Conservation (phyloP, 30 jellyfish, hydroid and myxozoan species). For the Turritopsis rubra region DNA sequence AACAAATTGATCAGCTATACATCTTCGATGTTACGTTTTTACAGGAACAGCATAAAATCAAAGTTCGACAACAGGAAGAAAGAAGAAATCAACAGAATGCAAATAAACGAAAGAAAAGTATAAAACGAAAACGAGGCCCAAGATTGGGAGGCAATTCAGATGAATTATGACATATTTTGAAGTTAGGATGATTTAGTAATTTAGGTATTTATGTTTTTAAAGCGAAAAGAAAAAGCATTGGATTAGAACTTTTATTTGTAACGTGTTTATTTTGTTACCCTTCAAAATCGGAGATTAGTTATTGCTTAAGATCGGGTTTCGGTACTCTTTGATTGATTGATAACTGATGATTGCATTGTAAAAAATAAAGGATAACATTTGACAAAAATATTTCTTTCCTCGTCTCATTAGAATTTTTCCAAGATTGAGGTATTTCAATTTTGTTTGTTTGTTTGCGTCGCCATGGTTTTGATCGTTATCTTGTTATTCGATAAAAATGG, state of each 20-base stretch:
- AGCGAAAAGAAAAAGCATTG: not conserved
- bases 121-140: constrained; percentile 2
- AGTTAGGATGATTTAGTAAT: not conserved
- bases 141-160: not conserved
- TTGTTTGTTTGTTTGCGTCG: not conserved
- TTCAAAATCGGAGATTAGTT: not conserved
- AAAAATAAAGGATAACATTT: not conserved
- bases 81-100: not conserved
- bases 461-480: not conserved
- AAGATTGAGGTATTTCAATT: too few species aligned
- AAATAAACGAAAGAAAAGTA: not conserved
- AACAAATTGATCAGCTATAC: not conserved
- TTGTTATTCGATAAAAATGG: not conserved
- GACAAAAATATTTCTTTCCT: not conserved
- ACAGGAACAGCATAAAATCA: not conserved
- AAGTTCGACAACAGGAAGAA: not conserved
- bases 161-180: constrained; percentile 3
- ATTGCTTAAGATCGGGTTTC: not conserved
- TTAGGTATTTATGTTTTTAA: too few species aligned
- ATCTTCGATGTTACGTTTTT: not conserved
- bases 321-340: not conserved
- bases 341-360: not conserved
- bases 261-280: too few species aligned
- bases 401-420: not conserved
- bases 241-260: not conserved